These are phyloP conservation scores for Alviniconcha strummeri DNA, from an alignment of 2,888 invertebrate species.

Conservation along the genomic window DNA sequence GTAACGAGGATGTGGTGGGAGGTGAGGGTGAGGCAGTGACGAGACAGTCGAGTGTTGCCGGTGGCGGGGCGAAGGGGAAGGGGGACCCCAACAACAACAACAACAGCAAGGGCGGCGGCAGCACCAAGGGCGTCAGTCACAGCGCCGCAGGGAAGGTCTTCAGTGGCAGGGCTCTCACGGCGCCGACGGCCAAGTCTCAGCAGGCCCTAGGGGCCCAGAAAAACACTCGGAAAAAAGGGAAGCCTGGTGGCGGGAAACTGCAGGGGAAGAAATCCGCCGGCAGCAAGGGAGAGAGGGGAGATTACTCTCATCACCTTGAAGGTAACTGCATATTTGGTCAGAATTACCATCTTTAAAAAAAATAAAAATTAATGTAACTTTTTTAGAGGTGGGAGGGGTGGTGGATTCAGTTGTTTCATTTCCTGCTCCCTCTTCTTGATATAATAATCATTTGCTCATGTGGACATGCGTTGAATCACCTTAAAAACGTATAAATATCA, in stretches of 20 bases:
- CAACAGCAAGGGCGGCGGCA: not conserved
- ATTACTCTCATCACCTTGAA: slow-evolving; percentile 34
- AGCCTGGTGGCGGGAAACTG: not conserved
- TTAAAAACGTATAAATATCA: too few relatives aligned
- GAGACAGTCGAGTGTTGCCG: not conserved
- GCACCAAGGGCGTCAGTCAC: not conserved
- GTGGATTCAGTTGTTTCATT: too few relatives aligned
- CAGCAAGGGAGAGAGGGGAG: slow-evolving; percentile 26
- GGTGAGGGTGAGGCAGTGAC: not conserved
- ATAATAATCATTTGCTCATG: too few relatives aligned
- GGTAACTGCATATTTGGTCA: slow-evolving; percentile 14
- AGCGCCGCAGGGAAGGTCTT: not conserved
- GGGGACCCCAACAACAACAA: not conserved
- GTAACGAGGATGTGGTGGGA: not conserved
- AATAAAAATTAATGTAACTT: too few relatives aligned
- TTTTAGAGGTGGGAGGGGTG: too few relatives aligned
- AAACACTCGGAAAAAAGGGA: not conserved
- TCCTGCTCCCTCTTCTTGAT: too few relatives aligned
- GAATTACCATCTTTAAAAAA: not conserved
- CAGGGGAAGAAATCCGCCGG: not conserved
- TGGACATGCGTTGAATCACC: too few relatives aligned
- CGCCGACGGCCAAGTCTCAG: not conserved
- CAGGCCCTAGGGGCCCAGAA: not conserved
- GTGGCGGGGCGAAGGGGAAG: not conserved
- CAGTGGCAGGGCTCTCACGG: not conserved